Base-by-base conservation (phyloP, 2,888 invertebrate species). In the Chaetogeoica ovagalla region DNA sequence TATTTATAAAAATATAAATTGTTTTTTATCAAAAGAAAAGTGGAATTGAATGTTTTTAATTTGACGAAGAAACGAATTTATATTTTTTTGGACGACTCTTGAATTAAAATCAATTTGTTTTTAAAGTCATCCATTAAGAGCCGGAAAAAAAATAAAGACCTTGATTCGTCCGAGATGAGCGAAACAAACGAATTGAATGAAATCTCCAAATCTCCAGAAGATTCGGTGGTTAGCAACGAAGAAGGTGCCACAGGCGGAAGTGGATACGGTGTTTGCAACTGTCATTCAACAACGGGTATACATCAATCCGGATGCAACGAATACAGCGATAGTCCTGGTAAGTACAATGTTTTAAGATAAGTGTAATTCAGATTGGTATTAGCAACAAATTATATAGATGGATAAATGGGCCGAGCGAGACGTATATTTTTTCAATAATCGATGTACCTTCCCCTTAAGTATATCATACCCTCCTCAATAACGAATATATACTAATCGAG, bases 161-260 rank as follows among this genome's bases (percentile, higher is more conserved):
- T 81, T 30, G 77, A 77, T 59, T 79, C 79, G 15, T 82, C 60
- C 2, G 82, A 79, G 19, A 66, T 59, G 43, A 82, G 70, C 21
- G 82, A 91, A 91, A 23, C 71, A 2, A 71, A 79, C n/a, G 79
- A 79, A 5, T 21, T 43, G 7, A 63, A 62, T 30, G 94, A 94
- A 87, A 91, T 92, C 74, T 94, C 94, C 37, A 90, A 93, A 83
- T 95, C 95, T 23, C 95, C 95, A 17, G 95, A 96, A 87, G 96
- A 96, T 87, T 95, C 95, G 1, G 94, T 95, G 65, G 95, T 95
- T 87, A 94, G 94, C 84, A 92, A 90, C 83, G 95, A 95, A 87
- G 95, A 79, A 0, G 43, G 15, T 94, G 4, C 92, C 93, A n/a
- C 52, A 0, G 55, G 39, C 13, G 52, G 19, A 17, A 13, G 52